Evolutionary conservation across 2,888 invertebrate species (phyloP), one percentile per base, ranked within the genome.

Genomic region (Silvanus unidentatus): DNA sequence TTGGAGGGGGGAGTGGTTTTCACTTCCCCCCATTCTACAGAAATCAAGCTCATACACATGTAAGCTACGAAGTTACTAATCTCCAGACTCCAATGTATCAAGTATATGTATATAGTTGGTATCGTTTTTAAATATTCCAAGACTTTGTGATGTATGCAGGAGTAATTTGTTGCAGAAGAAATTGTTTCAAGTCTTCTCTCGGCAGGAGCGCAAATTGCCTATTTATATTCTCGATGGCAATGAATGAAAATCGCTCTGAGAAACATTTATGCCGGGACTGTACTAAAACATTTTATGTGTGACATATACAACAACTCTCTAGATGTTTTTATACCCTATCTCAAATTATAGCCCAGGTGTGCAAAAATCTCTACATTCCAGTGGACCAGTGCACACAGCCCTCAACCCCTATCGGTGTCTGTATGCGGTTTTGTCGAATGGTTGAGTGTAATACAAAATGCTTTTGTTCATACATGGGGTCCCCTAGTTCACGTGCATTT

Each of bases 221-320:
- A n/a, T n/a, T n/a, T n/a, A n/a, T n/a, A n/a, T n/a, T n/a, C n/a
- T n/a, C n/a, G n/a, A n/a, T n/a, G n/a, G n/a, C n/a, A n/a, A n/a
- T n/a, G n/a, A n/a, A n/a, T n/a, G n/a, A n/a, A n/a, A n/a, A n/a
- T n/a, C n/a, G n/a, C n/a, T 22, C 8, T 22, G 22, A 22, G 22
- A 3, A 5, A 22, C 3, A 22, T 22, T 22, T 22, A 5, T 22
- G 22, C 3, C 48, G 35, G 49, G 48, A 40, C 53, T 52, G 52
- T 52, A 53, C 42, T 10, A 28, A 28, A 34, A 12, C 40, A 13
- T 22, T 40, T 37, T 48, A 43, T 42, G 43, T 49, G 39, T 44
- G 42, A 52, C 48, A 50, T 50, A n/a, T n/a, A n/a, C n/a, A n/a
- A n/a, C n/a, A n/a, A 47, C 53, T 51, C 47, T 49, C 45, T 44